Conservation (phyloP, 1,140 invertebrate species). For the Bombus difficillimus region DNA sequence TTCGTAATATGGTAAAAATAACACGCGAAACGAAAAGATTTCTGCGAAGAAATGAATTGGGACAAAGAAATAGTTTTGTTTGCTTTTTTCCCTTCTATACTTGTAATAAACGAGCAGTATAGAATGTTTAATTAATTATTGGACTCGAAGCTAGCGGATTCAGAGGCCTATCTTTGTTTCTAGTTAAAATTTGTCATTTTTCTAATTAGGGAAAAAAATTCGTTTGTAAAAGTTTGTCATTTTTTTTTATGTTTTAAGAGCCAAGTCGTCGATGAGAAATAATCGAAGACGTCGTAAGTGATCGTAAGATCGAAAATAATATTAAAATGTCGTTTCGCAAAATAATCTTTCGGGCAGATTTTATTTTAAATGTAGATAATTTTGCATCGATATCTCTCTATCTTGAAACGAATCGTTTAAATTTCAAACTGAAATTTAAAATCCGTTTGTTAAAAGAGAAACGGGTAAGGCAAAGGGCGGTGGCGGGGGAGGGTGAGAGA, state of each 20-base stretch:
- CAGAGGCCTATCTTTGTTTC: not conserved
- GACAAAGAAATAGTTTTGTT: not conserved
- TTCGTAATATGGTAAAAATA: not conserved
- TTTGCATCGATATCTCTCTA: too few relatives aligned
- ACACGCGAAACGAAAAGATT: not conserved
- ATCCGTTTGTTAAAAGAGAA: not conserved
- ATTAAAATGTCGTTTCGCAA: not conserved
- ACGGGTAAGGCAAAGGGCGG: fast-evolving
- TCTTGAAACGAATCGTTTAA: too few relatives aligned
- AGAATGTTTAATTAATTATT: not conserved
- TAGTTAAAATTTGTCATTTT: too few relatives aligned
- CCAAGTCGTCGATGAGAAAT: too few relatives aligned
- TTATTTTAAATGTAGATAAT: not conserved
- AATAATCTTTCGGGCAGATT: not conserved
- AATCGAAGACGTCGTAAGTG: too few relatives aligned
- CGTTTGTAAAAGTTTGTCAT: too few relatives aligned
- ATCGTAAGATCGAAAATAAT: not conserved
- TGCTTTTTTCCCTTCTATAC: too few relatives aligned
- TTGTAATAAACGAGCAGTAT: too few relatives aligned
- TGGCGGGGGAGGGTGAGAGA: too few relatives aligned
- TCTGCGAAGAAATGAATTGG: not conserved
- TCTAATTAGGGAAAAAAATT: too few relatives aligned
- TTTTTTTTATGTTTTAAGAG: too few relatives aligned
- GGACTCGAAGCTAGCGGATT: fast-evolving
- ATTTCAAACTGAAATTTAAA: not conserved